Base-by-base conservation (phyloP, 1,140 invertebrate species). In the Zaprionus capensis region DNA sequence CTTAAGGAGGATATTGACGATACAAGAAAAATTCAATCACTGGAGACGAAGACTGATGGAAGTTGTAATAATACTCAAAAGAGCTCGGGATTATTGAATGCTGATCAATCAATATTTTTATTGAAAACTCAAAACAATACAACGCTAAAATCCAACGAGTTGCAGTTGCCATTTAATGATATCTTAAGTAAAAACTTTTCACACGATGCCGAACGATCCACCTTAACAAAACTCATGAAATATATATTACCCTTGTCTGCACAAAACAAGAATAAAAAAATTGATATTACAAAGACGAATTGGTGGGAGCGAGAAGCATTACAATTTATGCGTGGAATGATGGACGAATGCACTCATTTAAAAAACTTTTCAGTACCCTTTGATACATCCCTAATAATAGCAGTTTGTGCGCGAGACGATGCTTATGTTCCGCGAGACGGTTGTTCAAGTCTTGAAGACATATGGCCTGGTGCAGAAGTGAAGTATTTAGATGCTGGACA, bases 311-410 rank as follows among this genome's bases (percentile, higher is more conserved):
- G 95, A 75, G 96, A 98, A 91, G 97, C 97, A 2, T 78, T 98
- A 11, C 96, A 98, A 93, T 99, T 99, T 91, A 99, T 99, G 99
- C 94, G 97, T 26, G 98, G 98, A 0, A 96, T 99, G 72, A 99
- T 99, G 99, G 98, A 99, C 91, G 98, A 99, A 93, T 99, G 98
- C 92, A 99, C 99, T 3, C 98, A 99, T 93, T 93, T 99, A 2
- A 97, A 95, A 68, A 99, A 99, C 93, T 99, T 98, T 91, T 96
- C 97, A 14, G 93, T 96, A 5, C 96, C 96, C 0, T 95, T 96
- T 24, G 98, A 99, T 91, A 97, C 97, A 3, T 96, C 96, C 12
- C 93, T 98, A 17, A 96, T 98, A 73, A 98, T 97, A 80, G 95
- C 96, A 14, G 96, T 98, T 5, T 97, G 97, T 82, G 97, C 97